Conservation (phyloP, 2,797 vertebrate species). For the Gorsachius magnificus region DNA sequence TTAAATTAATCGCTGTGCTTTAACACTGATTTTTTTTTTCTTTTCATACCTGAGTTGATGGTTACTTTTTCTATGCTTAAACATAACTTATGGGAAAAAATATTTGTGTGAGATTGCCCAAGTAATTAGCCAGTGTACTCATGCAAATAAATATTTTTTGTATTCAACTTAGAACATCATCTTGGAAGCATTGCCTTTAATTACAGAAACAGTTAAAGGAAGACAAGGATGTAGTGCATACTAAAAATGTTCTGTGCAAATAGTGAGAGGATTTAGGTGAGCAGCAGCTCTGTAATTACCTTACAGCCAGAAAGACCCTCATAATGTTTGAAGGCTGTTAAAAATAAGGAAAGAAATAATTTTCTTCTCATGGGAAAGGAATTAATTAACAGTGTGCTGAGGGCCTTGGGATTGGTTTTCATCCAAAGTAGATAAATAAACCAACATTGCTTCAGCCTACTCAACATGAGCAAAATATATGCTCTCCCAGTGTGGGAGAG, state of each 20-base stretch:
- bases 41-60: not conserved
- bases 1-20: not conserved
- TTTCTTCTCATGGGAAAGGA: slow-evolving; percentile 39
- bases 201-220: slow-evolving; percentile 40
- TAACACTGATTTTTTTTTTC: not conserved
- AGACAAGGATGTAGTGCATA: slow-evolving; percentile 13
- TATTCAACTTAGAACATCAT: slow-evolving; percentile 15
- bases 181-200: slow-evolving; percentile 51
- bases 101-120: not conserved
- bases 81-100: not conserved
- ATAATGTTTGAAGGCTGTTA: slow-evolving; percentile 28
- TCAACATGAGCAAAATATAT: fast-evolving
- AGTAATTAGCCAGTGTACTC: slow-evolving; percentile 36
- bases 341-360: slow-evolving; percentile 47
- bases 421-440: slow-evolving; percentile 46
- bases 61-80: not conserved
- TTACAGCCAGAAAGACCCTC: slow-evolving; percentile 47
- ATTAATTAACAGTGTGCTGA: slow-evolving; percentile 41
- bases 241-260: slow-evolving; percentile 17
- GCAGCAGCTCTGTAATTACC: slow-evolving; percentile 54
- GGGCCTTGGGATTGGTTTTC: slow-evolving; percentile 21
- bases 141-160: slow-evolving; percentile 33
- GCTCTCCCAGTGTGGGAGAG: not conserved
- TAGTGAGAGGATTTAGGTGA: slow-evolving; percentile 45
- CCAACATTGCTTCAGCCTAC: not conserved